Percentiles rank a stretch among this genome's conserved stretches.
phyloP scores from a whole-genome alignment of 1,140 invertebrate species.

The Patella vulgata region DNA sequence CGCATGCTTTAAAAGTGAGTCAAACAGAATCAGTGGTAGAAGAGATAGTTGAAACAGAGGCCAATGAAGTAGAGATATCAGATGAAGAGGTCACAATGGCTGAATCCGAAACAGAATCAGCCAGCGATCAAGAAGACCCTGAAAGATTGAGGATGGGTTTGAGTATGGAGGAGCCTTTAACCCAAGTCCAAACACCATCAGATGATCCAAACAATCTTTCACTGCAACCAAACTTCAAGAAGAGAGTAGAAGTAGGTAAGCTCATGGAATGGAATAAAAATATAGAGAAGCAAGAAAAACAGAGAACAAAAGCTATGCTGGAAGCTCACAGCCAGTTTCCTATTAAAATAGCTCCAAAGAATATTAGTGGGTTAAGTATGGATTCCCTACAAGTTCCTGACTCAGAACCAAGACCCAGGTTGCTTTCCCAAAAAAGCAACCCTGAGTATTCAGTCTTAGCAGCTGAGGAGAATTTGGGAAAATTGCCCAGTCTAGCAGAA shows the following conservation, averaged over 20 bases:
- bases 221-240: neutral
- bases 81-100: slow-evolving; percentile 20
- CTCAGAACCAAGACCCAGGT: too few species aligned
- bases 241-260: slow-evolving; percentile 34
- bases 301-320: slow-evolving; percentile 21
- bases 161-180: neutral
- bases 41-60: slow-evolving; percentile 21
- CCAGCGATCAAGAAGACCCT: slow-evolving; percentile 15
- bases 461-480: too few species aligned
- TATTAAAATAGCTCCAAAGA: slow-evolving; percentile 22
- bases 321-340: slow-evolving; percentile 28
- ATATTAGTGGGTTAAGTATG: neutral
- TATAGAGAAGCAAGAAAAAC: slow-evolving; percentile 24
- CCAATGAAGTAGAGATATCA: slow-evolving; percentile 19
- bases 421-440: too few species aligned
- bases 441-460: too few species aligned
- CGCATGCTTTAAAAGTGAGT: slow-evolving; percentile 70
- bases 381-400: too few species aligned
- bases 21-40: neutral
- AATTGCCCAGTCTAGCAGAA: too few species aligned
- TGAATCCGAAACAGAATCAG: slow-evolving; percentile 36
- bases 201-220: neutral
- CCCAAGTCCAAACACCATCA: neutral
- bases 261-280: slow-evolving; percentile 29
- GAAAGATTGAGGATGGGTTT: slow-evolving; percentile 3